A percentile compares a stretch with the other conserved stretches of the same genome.
phyloP scores from a whole-genome alignment of 2,113 vertebrate genomes.

The Zosterops pallidus region DNA sequence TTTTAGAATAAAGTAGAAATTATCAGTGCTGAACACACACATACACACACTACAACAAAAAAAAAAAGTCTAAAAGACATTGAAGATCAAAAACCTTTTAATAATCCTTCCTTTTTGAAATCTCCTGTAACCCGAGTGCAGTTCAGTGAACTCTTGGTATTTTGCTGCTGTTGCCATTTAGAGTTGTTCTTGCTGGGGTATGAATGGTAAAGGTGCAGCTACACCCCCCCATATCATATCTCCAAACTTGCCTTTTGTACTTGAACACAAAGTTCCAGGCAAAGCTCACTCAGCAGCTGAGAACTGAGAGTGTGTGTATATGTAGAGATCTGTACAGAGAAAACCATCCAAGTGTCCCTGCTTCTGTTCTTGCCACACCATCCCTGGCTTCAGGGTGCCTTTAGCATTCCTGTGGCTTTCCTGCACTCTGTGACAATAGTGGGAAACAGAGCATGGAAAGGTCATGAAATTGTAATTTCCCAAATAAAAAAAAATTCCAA shows the following conservation, averaged over 20 bases:
- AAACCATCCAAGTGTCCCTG: not conserved
- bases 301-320: rapidly evolving
- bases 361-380: not conserved
- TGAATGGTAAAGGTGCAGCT: not conserved
- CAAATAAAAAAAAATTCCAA: not conserved
- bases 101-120: not conserved
- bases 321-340: not conserved
- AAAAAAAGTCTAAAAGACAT: not conserved
- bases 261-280: not conserved
- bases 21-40: not conserved
- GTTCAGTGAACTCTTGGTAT: not conserved
- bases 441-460: not conserved
- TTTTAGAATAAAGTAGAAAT: not conserved
- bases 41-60: not conserved
- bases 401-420: not conserved
- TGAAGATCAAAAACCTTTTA: not conserved
- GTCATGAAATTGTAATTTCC: not conserved
- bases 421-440: not conserved
- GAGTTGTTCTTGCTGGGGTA: not conserved
- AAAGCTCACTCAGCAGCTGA: not conserved
- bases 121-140: not conserved
- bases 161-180: not conserved
- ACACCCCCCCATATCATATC: not conserved
- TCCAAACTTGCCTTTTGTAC: not conserved
- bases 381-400: not conserved